These are phyloP conservation scores for Smittia aterrima DNA, from an alignment of 2,888 invertebrate genomes.

Conservation along the genomic window DNA sequence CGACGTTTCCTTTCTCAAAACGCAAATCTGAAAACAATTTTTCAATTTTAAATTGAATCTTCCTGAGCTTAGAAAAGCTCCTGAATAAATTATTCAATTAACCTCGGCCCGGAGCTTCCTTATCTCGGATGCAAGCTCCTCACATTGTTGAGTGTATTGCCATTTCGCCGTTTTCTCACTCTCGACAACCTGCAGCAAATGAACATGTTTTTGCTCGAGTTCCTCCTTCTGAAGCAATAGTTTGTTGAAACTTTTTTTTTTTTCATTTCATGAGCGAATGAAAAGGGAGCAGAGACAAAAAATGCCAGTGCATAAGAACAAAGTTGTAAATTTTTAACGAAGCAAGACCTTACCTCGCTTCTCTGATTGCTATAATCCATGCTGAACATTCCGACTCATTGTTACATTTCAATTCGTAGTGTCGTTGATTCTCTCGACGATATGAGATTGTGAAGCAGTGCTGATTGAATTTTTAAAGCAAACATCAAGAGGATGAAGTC, in stretches of 20 bases:
- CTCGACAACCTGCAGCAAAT: conserved; percentile 84
- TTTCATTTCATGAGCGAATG: neutral
- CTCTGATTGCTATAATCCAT: conserved; percentile 86
- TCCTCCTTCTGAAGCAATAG: conserved; percentile 81
- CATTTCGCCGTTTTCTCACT: conserved; percentile 89
- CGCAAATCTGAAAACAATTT: conserved; percentile 63
- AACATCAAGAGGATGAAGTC: no score
- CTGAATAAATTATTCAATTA: conserved; percentile 44
- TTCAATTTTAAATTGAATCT: neutral
- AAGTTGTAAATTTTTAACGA: conserved; percentile 25
- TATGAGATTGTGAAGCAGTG: conserved; percentile 86
- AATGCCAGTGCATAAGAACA: neutral
- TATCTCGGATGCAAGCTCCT: conserved; percentile 83
- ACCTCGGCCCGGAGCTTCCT: conserved; percentile 87
- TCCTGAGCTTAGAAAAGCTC: neutral
- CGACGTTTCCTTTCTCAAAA: conserved; percentile 73
- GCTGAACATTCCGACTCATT: conserved; percentile 83
- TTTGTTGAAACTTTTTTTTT: conserved; percentile 81
- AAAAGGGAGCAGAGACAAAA: neutral
- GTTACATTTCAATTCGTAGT: conserved; percentile 81
- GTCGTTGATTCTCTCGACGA: conserved; percentile 78
- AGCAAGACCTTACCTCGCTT: conserved; percentile 73
- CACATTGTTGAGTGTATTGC: conserved; percentile 91
- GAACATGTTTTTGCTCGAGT: conserved; percentile 87
- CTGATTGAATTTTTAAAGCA: conserved; percentile 54